phyloP scores from a whole-genome alignment of 92 coral and sea anemone genomes.

The Porites cylindrica region DNA sequence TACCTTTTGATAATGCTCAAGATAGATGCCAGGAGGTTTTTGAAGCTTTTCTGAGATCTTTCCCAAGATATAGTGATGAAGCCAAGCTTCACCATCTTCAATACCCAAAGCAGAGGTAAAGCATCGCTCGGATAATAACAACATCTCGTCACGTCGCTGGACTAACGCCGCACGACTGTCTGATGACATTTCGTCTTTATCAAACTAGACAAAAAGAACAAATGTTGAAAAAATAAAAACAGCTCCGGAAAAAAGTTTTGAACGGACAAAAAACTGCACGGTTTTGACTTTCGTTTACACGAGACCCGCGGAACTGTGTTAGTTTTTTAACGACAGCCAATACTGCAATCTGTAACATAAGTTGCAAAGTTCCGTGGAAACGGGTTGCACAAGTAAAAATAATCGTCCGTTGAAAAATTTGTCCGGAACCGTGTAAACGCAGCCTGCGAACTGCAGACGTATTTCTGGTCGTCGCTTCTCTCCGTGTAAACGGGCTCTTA shows the following conservation, averaged over 20 bases:
- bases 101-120: slow-evolving; percentile 93
- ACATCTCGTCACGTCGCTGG: slow-evolving; percentile 92
- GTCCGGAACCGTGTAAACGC: too few relatives aligned
- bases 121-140: slow-evolving; percentile 89
- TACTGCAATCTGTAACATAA: too few relatives aligned
- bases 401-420: too few relatives aligned
- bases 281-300: neutral
- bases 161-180: slow-evolving; percentile 79
- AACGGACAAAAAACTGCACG: neutral
- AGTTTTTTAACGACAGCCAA: too few relatives aligned
- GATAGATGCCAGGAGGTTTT: slow-evolving; percentile 79
- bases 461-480: too few relatives aligned
- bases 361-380: too few relatives aligned
- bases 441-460: too few relatives aligned
- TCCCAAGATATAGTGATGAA: slow-evolving; percentile 97
- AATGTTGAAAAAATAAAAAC: neutral
- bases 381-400: too few relatives aligned
- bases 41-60: slow-evolving; percentile 95
- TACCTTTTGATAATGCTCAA: slow-evolving; percentile 90
- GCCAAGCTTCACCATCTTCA: slow-evolving; percentile 97
- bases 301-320: too few relatives aligned
- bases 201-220: slow-evolving; percentile 48
- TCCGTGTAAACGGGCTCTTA: too few relatives aligned
- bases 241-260: neutral
- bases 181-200: slow-evolving; percentile 83